Percentiles rank a stretch among this genome's conserved stretches.
Evolutionary conservation across 2,113 vertebrate genomes (phyloP).

Genomic region (Eupsittula cactorum): DNA sequence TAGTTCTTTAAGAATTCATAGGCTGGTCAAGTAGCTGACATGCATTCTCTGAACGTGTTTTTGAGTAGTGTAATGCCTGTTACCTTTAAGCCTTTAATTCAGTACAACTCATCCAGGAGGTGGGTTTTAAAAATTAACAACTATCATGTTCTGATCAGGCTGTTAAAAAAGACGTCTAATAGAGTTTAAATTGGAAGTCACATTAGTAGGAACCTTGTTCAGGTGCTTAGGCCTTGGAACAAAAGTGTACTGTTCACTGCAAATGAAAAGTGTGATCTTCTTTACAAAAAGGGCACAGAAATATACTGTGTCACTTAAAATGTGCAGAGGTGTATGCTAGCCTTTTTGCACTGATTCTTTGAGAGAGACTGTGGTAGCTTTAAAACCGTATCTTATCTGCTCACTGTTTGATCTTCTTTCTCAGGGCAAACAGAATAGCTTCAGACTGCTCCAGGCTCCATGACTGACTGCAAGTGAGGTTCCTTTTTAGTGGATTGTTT

Average conservation of each 20-base stretch:
- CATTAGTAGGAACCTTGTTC: background rate
- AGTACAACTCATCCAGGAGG: background rate
- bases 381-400: background rate
- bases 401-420: slow-evolving; percentile 42
- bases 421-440: slow-evolving; percentile 34
- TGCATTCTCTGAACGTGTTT: background rate
- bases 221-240: background rate
- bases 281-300: slow-evolving; percentile 21
- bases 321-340: background rate
- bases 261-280: background rate
- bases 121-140: background rate
- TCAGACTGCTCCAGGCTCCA: slow-evolving; percentile 9
- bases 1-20: background rate
- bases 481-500: slow-evolving; percentile 26
- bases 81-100: background rate
- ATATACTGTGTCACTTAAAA: slow-evolving; percentile 52
- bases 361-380: background rate
- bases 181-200: slow-evolving; percentile 25
- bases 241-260: background rate
- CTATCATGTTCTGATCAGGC: background rate
- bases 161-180: background rate
- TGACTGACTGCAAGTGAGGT: slow-evolving; percentile 8
- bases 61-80: background rate
- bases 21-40: background rate
- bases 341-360: background rate